A percentile compares a stretch with the other conserved stretches of the same genome.
These are phyloP conservation scores for Sebastes itinus DNA, from an alignment of 2,797 vertebrate species.

Conservation along the genomic window DNA sequence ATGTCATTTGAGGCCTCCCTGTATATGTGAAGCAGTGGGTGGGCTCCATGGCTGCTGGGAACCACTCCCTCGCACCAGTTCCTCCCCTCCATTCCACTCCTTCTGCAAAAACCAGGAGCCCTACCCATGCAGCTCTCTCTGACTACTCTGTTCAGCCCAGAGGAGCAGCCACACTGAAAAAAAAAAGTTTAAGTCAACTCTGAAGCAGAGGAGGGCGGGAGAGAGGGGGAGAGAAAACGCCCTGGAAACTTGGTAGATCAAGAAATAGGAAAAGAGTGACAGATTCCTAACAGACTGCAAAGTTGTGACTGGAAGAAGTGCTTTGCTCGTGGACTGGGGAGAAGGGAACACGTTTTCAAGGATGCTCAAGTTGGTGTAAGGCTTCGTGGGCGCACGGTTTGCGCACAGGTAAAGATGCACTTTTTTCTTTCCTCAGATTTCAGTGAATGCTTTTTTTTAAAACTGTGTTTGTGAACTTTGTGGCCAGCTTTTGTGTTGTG, in stretches of 20 bases:
- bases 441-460: background rate
- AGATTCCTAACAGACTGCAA: constrained; percentile 64
- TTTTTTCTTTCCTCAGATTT: background rate
- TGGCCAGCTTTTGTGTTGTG: background rate
- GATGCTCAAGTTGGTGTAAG: constrained; percentile 83
- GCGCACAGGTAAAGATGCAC: constrained; percentile 77
- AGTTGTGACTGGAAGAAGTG: constrained; percentile 67
- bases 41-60: constrained; percentile 68
- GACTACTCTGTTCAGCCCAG: constrained; percentile 83
- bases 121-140: constrained; percentile 65
- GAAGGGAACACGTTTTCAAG: constrained; percentile 72
- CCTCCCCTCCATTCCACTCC: constrained; percentile 76
- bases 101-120: constrained; percentile 78
- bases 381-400: constrained; percentile 70
- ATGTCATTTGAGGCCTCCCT: constrained; percentile 35
- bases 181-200: constrained; percentile 70
- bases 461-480: constrained; percentile 4
- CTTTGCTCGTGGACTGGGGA: constrained; percentile 73
- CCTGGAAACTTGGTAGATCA: constrained; percentile 72
- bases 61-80: constrained; percentile 79
- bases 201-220: constrained; percentile 53
- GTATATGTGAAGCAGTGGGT: constrained; percentile 67
- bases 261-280: constrained; percentile 71
- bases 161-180: constrained; percentile 76
- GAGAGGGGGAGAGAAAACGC: constrained; percentile 68